Evolutionary conservation across 2,888 invertebrate species (phyloP), one percentile per base, ranked within the genome.

Genomic region (Cheilosia urbana): DNA sequence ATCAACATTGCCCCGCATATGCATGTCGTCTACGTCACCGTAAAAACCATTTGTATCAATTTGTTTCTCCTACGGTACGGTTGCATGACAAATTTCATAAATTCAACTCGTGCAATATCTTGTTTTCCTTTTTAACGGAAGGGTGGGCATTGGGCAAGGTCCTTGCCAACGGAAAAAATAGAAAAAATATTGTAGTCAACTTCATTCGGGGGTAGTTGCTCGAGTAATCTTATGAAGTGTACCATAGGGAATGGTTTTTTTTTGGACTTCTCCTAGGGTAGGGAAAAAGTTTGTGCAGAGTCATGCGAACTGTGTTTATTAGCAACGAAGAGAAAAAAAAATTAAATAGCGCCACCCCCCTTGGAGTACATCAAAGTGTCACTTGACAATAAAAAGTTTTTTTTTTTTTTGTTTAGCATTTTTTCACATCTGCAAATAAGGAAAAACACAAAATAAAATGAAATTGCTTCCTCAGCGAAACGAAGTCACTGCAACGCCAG

Each of bases 21-120:
- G 17, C 47, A 47, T 19, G 17, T 2, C 71, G n/a, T 6, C 27
- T 17, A 9, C 3, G n/a, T 63, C 17, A 30, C 19, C 40, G 5
- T 47, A 65, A 17, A 42, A 42, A 34, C 42, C 30, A 53, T 77
- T 77, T 71, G 53, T 72, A 71, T 77, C 77, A 82, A 77, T 82
- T 82, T 77, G 45, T 11, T 71, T 55, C 45, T 37, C 69, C 69
- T 62, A 63, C 21, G 55, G 55, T 62, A 63, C 15, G 69, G 62
- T 77, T 60, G 60, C 82, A 77, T 82, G 82, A 77, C 69, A 82
- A 76, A 82, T 82, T 82, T 77, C 77, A 77, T 72, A 77, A 82
- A 65, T 27, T 71, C 53, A 82, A 71, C 76, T 60, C 71, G 60
- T 60, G 45, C 34, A 24, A 21, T 42, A 34, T 73, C 42, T 13